Evolutionary conservation across 1,140 invertebrate genomes (phyloP), one percentile per base, ranked within the genome.

Genomic region (Metaphire vulgaris): DNA sequence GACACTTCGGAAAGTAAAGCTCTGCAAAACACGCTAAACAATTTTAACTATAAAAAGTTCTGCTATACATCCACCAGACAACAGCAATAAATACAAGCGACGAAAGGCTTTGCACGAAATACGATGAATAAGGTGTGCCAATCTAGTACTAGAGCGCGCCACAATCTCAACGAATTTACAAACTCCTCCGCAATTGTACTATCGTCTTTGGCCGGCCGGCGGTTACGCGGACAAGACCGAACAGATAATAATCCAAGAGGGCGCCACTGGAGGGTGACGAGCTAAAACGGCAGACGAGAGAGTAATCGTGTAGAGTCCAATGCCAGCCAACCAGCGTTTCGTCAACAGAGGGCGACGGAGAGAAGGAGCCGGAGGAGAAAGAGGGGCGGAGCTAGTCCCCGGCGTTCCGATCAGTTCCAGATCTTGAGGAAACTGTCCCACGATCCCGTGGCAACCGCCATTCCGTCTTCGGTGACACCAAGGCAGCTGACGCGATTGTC

Each of bases 341-440:
- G 41, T 56, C 6, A 6, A 56, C 6, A 56, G 21, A 56, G 6
- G 41, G 21, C 21, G 41, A 6, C 21, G 41, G 41, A 56, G 41
- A 56, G 41, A 56, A 56, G 41, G 6, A 56, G 6, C 6, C 6
- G 41, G 41, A 56, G 41, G 41, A 56, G 41, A 56, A 21, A 56
- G 21, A 56, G 41, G 41, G 41, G 41, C 41, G 41, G 41, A 56
- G 41, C 21, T 56, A 56, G 41, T 56, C 41, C 41, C 6, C 41
- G 21, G 41, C 6, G 41, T 12, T 6, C 41, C 6, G 41, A 21
- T 56, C 69, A 78, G 34, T 98, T 98, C 95, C 95, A 97, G 86
- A 97, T 96, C 88, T 95, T 94, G 73, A 98, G 90, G 90, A 97
- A 97, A 85, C 93, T 95, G 88, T 97, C 96, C 96, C 96, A 98